Percentiles rank a stretch among this genome's conserved stretches.
These are phyloP conservation scores for Myiopsitta monachus DNA, from an alignment of 2,113 vertebrate species.

Conservation along the genomic window DNA sequence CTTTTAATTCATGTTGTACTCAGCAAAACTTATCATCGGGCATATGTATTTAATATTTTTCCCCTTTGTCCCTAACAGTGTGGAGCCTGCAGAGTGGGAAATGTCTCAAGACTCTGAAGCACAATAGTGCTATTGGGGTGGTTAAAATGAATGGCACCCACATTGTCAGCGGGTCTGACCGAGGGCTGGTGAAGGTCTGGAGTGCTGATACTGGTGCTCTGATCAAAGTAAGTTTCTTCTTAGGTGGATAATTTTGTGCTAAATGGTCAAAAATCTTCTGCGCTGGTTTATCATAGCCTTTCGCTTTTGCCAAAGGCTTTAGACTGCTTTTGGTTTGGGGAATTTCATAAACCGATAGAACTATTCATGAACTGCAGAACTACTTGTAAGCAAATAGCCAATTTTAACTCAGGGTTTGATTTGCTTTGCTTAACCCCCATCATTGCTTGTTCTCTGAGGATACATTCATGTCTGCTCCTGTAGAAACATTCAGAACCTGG, in stretches of 20 bases:
- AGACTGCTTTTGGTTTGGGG: background rate
- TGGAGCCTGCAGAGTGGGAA: constrained; percentile 83
- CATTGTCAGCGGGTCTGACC: constrained; percentile 81
- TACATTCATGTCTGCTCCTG: background rate
- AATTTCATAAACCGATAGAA: background rate
- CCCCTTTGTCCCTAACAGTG: constrained; percentile 66
- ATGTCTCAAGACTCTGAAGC: constrained; percentile 79
- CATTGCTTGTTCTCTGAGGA: background rate
- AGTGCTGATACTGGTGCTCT: constrained; percentile 61
- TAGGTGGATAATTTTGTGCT: background rate
- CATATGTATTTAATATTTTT: background rate
- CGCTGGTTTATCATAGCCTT: background rate
- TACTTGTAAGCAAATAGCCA: background rate
- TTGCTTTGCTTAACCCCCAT: background rate
- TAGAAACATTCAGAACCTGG: background rate
- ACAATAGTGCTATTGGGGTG: constrained; percentile 73
- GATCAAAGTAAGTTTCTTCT: constrained; percentile 75
- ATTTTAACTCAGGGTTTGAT: background rate
- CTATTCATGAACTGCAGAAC: background rate
- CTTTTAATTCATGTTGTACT: background rate
- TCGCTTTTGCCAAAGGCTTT: background rate
- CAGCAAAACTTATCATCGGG: background rate
- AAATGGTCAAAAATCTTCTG: background rate
- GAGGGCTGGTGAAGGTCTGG: constrained; percentile 87
- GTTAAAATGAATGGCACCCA: constrained; percentile 72